Conservation (phyloP, 2,888 invertebrate species). For the Volucella inanis region DNA sequence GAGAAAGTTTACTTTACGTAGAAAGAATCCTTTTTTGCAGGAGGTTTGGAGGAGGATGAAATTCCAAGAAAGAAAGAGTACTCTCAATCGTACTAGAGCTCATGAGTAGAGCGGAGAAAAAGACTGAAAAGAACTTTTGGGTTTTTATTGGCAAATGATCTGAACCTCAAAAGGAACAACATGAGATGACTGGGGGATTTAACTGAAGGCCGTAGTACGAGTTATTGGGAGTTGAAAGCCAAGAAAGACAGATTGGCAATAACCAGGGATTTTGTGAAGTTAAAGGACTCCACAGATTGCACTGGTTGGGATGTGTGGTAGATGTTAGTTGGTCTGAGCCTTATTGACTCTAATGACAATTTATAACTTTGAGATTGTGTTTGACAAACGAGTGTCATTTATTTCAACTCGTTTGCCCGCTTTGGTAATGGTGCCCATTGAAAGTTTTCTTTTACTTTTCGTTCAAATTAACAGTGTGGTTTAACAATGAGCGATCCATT, state of each 20-base stretch:
- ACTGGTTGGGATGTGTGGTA: not conserved
- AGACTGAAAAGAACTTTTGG: constrained; percentile 37
- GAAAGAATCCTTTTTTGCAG: not conserved
- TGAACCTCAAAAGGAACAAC: constrained; percentile 1
- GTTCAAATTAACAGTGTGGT: constrained; percentile 17
- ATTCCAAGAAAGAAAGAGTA: not conserved
- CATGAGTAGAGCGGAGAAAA: constrained; percentile 31
- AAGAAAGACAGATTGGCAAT: constrained; percentile 5
- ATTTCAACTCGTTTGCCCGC: constrained; percentile 33
- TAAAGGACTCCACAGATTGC: constrained; percentile 39
- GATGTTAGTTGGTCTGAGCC: not conserved
- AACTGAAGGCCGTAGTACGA: not conserved
- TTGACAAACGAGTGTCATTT: constrained; percentile 36
- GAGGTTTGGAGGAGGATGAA: not conserved
- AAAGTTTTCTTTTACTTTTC: not conserved
- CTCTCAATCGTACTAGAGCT: not conserved
- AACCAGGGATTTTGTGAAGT: constrained; percentile 27
- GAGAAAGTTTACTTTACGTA: constrained; percentile 21
- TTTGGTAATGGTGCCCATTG: constrained; percentile 7
- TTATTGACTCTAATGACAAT: constrained; percentile 35
- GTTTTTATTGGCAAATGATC: constrained; percentile 40
- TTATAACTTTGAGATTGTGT: constrained; percentile 47
- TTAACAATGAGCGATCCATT: not conserved
- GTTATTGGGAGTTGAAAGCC: constrained; percentile 13
- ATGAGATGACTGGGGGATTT: not conserved